These are phyloP conservation scores for Pomacea maculata DNA, from an alignment of 1,140 invertebrate species.

Conservation along the genomic window DNA sequence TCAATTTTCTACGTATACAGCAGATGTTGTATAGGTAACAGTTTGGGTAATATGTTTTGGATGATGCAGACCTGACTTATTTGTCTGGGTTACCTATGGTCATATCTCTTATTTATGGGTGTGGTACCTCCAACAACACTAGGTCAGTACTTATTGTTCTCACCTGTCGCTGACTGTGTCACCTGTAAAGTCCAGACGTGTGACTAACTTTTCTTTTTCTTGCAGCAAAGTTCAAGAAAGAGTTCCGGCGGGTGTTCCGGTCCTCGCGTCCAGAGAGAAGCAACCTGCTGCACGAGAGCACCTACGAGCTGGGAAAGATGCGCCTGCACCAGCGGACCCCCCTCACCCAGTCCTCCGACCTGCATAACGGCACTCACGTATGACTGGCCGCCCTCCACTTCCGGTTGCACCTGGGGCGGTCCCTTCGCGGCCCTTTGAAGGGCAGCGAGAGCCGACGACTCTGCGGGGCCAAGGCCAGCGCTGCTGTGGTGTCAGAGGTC, in stretches of 20 bases:
- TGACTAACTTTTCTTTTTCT: not conserved
- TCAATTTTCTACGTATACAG: no score
- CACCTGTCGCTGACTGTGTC: no score
- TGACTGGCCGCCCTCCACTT: not conserved
- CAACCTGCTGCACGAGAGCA: slow-evolving; percentile 25
- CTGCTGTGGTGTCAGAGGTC: no score
- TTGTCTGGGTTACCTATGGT: no score
- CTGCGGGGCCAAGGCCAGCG: not conserved
- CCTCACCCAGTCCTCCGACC: slow-evolving; percentile 18
- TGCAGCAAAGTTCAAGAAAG: slow-evolving; percentile 27
- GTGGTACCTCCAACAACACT: no score
- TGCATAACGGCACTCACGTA: slow-evolving; percentile 20
- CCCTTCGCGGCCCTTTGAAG: not conserved
- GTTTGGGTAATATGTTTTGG: no score
- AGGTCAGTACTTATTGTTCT: no score
- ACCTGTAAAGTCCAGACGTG: no score
- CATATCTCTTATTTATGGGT: no score
- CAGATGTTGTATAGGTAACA: no score
- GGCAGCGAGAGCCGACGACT: not conserved
- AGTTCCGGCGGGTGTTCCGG: slow-evolving; percentile 23
- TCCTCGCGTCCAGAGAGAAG: slow-evolving; percentile 2
- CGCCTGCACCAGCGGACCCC: slow-evolving; percentile 16
- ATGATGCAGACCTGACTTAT: no score
- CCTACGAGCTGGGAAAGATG: slow-evolving; percentile 17
- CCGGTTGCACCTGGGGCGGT: not conserved